Evolutionary conservation across 2,113 vertebrate species (phyloP).

Genomic region (Romanogobio albipinnatus): DNA sequence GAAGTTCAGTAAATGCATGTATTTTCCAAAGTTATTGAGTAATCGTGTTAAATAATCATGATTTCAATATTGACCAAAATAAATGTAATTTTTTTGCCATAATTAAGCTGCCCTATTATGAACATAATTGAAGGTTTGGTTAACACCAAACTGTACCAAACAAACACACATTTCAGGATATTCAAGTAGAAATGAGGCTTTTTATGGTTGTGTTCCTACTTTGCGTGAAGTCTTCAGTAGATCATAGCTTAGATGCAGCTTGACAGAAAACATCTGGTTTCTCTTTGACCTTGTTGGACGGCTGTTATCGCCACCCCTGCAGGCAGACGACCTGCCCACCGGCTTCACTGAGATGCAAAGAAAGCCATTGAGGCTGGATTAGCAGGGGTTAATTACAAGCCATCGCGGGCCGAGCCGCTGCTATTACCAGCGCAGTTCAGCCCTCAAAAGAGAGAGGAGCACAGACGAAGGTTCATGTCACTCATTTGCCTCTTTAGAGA

Average conservation of each 20-base stretch:
- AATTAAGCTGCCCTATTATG: background rate
- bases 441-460: slow-evolving; percentile 58
- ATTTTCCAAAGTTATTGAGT: background rate
- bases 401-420: slow-evolving; percentile 49
- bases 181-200: background rate
- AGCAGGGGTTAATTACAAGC: slow-evolving; percentile 72
- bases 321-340: slow-evolving; percentile 55
- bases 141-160: too few relatives aligned
- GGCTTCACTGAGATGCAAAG: slow-evolving; percentile 43
- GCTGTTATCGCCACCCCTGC: slow-evolving; percentile 63
- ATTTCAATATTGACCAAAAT: too few relatives aligned
- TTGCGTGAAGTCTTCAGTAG: slow-evolving; percentile 16
- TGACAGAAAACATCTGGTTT: slow-evolving; percentile 77
- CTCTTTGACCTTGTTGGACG: slow-evolving; percentile 68
- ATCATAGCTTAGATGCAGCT: slow-evolving; percentile 60
- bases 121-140: background rate
- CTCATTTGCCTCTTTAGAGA: slow-evolving; percentile 69
- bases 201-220: background rate
- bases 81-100: background rate
- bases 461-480: slow-evolving; percentile 61
- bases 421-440: slow-evolving; percentile 35
- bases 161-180: background rate
- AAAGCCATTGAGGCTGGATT: slow-evolving; percentile 48
- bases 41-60: background rate
- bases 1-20: background rate